Evolutionary conservation across 2,113 vertebrate species (phyloP), one percentile per base, ranked within the genome.

Genomic region (Mohoua ochrocephala): DNA sequence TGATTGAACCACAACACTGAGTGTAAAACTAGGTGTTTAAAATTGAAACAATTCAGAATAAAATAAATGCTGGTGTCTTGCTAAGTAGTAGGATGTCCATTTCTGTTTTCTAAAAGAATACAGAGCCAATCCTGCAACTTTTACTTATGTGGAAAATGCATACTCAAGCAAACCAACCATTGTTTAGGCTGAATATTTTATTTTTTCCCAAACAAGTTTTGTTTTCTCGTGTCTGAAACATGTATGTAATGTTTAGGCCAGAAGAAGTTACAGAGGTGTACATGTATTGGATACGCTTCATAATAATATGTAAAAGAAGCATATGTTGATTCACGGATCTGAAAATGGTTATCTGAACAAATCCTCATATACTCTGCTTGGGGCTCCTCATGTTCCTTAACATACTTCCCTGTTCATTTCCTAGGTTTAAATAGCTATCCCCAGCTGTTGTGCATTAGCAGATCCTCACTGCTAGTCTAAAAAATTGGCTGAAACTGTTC

Each of bases 401-500:
- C 59, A 74, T 77, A 77, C 21, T 93, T 95, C 67, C 70, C 59
- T 80, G 57, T 76, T 94, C 4, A 26, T 85, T 96, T 85, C 59
- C 84, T 91, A 63, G 59, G 47, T 87, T 93, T 95, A 77, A 90
- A 89, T 90, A 86, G 50, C 78, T 95, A 87, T 90, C 47, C 57
- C 75, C 71, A 87, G 84, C 90, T 97, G 87, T 74, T 91, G 75
- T 35, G 10, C 42, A 41, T 96, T 95, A 97, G 63, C 67, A 85
- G 78, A 91, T 94, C 75, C 50, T 61, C 63, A 85, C 33, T 91
- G 75, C 67, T 90, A 28, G 67, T 73, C 70, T 80, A 65, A 91
- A 95, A 92, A 89, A 52, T 64, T 76, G 84, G 37, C 87, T 76
- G 61, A 87, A 95, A 87, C 35, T 47, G 3, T 16, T 67, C 59